Evolutionary conservation across 1,140 invertebrate species (phyloP).

Genomic region (Pogonomyrmex barbatus): DNA sequence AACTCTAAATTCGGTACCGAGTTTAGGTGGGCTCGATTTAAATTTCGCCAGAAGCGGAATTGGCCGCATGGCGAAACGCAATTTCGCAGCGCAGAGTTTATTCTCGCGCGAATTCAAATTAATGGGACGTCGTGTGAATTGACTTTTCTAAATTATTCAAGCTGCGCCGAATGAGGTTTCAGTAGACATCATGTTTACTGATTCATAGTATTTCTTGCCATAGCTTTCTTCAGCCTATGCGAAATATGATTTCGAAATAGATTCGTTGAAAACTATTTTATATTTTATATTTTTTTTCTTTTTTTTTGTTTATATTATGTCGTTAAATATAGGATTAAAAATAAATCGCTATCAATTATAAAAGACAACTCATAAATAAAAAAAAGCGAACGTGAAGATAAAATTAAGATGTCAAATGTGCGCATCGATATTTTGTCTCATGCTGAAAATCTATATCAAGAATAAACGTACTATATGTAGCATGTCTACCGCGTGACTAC

Average conservation of each 20-base stretch:
- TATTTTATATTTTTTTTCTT: background rate
- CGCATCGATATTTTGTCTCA: conserved; percentile 20
- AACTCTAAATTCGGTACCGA: conserved; percentile 78
- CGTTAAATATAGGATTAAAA: background rate
- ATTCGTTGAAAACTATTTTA: background rate
- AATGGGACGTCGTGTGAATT: conserved; percentile 73
- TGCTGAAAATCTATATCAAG: conserved; percentile 29
- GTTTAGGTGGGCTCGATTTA: conserved; percentile 77
- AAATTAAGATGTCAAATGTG: conserved; percentile 16
- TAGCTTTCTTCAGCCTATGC: conserved; percentile 7
- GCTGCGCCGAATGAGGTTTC: conserved; percentile 62
- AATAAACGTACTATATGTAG: conserved; percentile 47
- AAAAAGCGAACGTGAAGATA: background rate
- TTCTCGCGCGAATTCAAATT: conserved; percentile 80
- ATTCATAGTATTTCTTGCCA: conserved; percentile 40
- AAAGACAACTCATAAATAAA: background rate
- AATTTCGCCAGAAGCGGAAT: conserved; percentile 79
- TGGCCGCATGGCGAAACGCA: conserved; percentile 78
- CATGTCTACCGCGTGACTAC: conserved; percentile 69
- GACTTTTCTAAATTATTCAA: conserved; percentile 73
- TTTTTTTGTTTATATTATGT: background rate
- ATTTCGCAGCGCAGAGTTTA: conserved; percentile 78
- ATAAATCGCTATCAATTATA: background rate
- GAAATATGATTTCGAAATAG: background rate
- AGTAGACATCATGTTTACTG: conserved; percentile 55